Conservation (phyloP, 2,888 invertebrate species). For the Rhopalosiphum nymphaeae region DNA sequence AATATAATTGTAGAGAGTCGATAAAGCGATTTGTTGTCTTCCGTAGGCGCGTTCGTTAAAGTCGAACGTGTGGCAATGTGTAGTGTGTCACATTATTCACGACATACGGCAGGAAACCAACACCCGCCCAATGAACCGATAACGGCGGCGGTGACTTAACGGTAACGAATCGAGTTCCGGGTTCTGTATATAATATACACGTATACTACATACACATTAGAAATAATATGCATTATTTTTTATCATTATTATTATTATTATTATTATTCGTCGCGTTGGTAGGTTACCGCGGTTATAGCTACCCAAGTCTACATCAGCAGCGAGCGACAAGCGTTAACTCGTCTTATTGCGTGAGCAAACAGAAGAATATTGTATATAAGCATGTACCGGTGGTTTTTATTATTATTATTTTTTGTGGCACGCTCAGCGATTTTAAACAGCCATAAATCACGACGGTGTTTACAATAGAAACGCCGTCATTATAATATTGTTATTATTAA, state of each 20-base stretch:
- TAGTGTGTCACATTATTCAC: neutral
- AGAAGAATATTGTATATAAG: neutral
- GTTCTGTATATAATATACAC: neutral
- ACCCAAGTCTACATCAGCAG: neutral
- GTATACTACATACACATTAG: neutral
- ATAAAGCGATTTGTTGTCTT: slow-evolving; percentile 2
- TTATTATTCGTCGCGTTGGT: neutral
- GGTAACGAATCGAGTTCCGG: slow-evolving; percentile 64
- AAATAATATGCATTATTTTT: neutral
- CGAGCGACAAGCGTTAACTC: no score
- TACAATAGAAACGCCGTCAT: neutral
- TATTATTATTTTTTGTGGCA: neutral
- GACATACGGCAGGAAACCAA: slow-evolving; percentile 28
- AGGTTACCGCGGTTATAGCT: neutral
- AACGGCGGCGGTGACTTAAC: slow-evolving; percentile 45
- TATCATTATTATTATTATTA: neutral
- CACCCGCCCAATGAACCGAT: slow-evolving; percentile 36
- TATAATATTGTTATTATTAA: slow-evolving; percentile 29
- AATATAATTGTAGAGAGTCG: neutral
- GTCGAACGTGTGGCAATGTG: neutral
- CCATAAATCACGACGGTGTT: slow-evolving; percentile 48
- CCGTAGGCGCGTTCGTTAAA: neutral
- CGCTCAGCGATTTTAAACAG: neutral
- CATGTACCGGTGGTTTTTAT: neutral
- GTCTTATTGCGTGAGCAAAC: neutral